Base-by-base conservation (phyloP, 2,888 invertebrate species). In the Hirudinaria manillensis region DNA sequence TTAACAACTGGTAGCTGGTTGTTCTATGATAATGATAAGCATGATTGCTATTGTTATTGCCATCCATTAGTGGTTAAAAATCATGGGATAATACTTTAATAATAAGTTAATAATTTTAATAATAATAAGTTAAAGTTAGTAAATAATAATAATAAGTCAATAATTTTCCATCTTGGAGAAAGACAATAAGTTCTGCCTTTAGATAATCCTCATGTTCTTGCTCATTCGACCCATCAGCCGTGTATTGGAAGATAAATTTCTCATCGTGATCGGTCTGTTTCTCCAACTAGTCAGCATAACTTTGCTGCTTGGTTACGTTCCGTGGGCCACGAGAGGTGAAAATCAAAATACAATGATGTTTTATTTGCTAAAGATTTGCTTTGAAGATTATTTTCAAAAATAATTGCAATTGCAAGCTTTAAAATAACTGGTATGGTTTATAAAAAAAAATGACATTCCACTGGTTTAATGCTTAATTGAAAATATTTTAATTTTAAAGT, bases 191-290 rank as follows among this genome's bases (percentile, higher is more conserved):
- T 45, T 61, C 6, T 24, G 13, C 29, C n/a, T 36, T 38, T 32
- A 76, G 76, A 65, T 76, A 10, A 74, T 76, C 24, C 10, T 70
- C 0, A 70, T 76, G 1, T 76, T 77, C 53, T 10, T 75, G 19
- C 70, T 77, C 7, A 34, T 77, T 1, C 56, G 51, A 36, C 65
- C 27, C 0, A 36, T 76, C 21, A 74, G 74, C 36, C 34, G 56
- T n/a, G 32, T 27, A 0, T 13, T 76, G 3, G 29, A 45, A 13
- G 76, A 76, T 45, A 53, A 73, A 32, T 53, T 34, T 36, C 29
- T 76, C 24, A 32, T 76, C 10, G 19, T 72, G 53, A 45, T 36
- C 53, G 75, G 76, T 24, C 68, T 70, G 29, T 7, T 70, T 24
- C 24, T 74, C 13, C 45, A 61, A 34, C 67, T 67, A 3, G 10